Evolutionary conservation across 2,113 vertebrate species (phyloP).

Genomic region (Pungitius pungitius): DNA sequence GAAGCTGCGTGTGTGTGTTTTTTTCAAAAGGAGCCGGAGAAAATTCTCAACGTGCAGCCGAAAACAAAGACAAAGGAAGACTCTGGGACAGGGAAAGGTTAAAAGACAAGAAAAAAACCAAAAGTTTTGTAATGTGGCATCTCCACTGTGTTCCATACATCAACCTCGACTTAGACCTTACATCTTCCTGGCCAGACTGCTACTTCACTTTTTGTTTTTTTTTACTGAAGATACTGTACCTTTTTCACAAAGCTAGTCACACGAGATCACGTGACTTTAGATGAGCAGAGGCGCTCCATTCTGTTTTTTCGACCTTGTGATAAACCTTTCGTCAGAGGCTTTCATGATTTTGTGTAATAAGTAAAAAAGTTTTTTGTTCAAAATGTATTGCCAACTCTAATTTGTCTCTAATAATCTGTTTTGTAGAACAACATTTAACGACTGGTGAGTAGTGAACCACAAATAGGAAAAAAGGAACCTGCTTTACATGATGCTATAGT

Average conservation of each 20-base stretch:
- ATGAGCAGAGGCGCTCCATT: neutral
- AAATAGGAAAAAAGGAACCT: no score
- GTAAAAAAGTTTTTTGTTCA: no score
- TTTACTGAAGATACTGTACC: neutral
- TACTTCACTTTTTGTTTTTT: neutral
- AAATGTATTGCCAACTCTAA: neutral
- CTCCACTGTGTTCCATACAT: slow-evolving; percentile 36
- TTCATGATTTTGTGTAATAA: neutral
- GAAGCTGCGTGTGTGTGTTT: neutral
- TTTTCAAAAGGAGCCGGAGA: no score
- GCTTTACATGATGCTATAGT: no score
- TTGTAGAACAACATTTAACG: neutral
- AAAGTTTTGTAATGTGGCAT: slow-evolving; percentile 33
- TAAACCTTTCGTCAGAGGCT: neutral
- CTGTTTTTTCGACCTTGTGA: neutral
- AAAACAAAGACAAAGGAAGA: neutral
- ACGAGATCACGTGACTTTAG: neutral
- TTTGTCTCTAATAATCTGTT: neutral
- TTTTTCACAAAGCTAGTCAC: neutral
- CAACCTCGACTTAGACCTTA: slow-evolving; percentile 22
- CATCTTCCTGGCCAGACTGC: neutral
- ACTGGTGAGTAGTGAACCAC: neutral
- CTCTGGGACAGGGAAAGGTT: neutral
- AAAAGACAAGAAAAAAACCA: slow-evolving; percentile 23
- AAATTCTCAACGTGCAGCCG: no score